phyloP scores from a whole-genome alignment of 2,797 vertebrate genomes.

The Sebastes umbrosus region DNA sequence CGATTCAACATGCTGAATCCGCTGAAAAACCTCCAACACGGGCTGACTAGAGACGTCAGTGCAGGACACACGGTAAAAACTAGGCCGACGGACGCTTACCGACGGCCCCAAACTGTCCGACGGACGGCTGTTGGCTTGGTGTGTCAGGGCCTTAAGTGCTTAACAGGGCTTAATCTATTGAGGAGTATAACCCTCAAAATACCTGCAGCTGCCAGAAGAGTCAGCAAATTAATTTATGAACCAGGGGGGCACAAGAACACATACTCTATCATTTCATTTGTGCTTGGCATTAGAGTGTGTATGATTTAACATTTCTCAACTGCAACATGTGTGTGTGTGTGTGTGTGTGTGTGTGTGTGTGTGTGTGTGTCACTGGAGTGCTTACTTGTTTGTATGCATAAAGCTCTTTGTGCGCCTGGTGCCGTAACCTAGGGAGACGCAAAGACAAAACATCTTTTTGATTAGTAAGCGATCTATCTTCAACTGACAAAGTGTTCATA shows the following conservation, averaged over 20 bases:
- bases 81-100: too few relatives aligned
- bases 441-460: slow-evolving; percentile 50
- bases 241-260: background rate
- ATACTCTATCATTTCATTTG: background rate
- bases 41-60: too few relatives aligned
- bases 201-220: background rate
- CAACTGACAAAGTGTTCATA: slow-evolving; percentile 23
- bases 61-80: too few relatives aligned
- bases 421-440: slow-evolving; percentile 89
- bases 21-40: too few relatives aligned
- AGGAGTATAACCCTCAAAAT: background rate
- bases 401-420: slow-evolving; percentile 98
- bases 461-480: slow-evolving; percentile 43
- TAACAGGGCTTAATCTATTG: background rate
- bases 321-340: background rate
- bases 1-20: too few relatives aligned
- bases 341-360: background rate
- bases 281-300: background rate
- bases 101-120: too few relatives aligned
- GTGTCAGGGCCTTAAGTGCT: background rate
- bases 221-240: background rate
- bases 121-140: too few relatives aligned
- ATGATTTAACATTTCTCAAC: background rate
- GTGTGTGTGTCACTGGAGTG: background rate
- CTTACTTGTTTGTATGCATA: slow-evolving; percentile 99